Percentiles rank a stretch among this genome's conserved stretches.
phyloP scores from a whole-genome alignment of 2,797 vertebrate species.

The Notolabrus celidotus region DNA sequence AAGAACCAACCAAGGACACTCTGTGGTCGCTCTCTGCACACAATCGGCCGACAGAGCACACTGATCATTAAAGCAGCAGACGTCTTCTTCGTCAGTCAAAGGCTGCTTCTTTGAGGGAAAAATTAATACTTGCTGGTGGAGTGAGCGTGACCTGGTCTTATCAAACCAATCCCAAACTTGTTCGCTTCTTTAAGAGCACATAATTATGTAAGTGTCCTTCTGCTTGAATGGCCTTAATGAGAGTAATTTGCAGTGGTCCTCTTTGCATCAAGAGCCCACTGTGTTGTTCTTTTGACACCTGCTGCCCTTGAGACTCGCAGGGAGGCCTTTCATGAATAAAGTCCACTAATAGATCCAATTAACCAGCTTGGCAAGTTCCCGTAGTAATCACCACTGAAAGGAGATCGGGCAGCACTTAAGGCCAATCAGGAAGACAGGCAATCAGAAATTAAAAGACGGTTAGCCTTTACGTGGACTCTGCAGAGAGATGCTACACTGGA shows the following conservation, averaged over 20 bases:
- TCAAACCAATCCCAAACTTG: slow-evolving; percentile 32
- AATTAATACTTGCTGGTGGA: slow-evolving; percentile 18
- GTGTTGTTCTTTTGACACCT: slow-evolving; percentile 61
- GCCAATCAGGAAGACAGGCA: slow-evolving; percentile 84
- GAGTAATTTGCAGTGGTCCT: slow-evolving; percentile 47
- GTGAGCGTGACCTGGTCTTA: slow-evolving; percentile 29
- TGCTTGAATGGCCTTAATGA: slow-evolving; percentile 59
- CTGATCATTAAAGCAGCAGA: slow-evolving; percentile 31
- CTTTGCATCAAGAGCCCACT: slow-evolving; percentile 22
- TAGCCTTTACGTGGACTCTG: slow-evolving; percentile 77
- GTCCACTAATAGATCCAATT: slow-evolving; percentile 86
- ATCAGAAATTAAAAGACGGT: slow-evolving; percentile 82
- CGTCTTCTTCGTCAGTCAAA: slow-evolving; percentile 23
- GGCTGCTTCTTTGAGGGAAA: slow-evolving; percentile 6
- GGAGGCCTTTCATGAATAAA: slow-evolving; percentile 75
- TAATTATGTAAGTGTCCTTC: slow-evolving; percentile 49
- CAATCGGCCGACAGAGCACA: slow-evolving; percentile 23
- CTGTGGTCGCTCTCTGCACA: slow-evolving; percentile 30
- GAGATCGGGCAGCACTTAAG: slow-evolving; percentile 81
- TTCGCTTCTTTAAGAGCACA: slow-evolving; percentile 37
- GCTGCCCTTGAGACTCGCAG: slow-evolving; percentile 70
- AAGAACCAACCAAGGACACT: slow-evolving; percentile 40
- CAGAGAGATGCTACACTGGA: slow-evolving; percentile 19
- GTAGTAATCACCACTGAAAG: slow-evolving; percentile 82
- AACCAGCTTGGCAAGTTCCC: slow-evolving; percentile 84